Base-by-base conservation (phyloP, 1,140 invertebrate genomes). In the Drosophila neocordata region DNA sequence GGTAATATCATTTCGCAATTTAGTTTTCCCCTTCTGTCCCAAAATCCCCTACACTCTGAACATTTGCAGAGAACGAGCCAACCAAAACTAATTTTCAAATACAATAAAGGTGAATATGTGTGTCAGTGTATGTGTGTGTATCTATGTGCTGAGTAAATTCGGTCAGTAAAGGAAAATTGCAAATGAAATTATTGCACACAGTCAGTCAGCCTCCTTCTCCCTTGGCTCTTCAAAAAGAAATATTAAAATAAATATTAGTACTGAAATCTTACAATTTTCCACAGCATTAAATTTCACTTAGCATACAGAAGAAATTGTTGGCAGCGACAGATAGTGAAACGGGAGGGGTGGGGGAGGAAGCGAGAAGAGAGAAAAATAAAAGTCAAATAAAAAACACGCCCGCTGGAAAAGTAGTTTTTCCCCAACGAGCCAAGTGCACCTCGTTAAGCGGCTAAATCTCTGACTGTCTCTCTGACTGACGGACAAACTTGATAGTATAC, bases 261-360 rank as follows among this genome's bases (percentile, higher is more conserved):
- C 41, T 52, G 66, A 72, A 75, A 75, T 80, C 77, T 79, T 75
- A 75, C 77, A 80, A 80, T 80, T 80, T 81, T 81, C 79, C 79
- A 81, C 65, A 77, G 78, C 78, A 81, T 81, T 81, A 81, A 81
- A 77, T 81, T 81, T 81, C 73, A 81, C 69, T 81, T 81, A 73
- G 69, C 79, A 77, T 77, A 81, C 56, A 77, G 60, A 69, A 76
- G 71, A 52, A 41, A 52, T 52, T 53, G 51, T 22, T 27, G 22
- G 15, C 22, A 53, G 57, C 27, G n/a, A n/a, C 15, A 53, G 22
- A 65, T 11, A 8, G 20, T 27, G 18, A n/a, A 8, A 5, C 8
- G 34, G 61, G 56, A 6, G 6, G 27, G 6, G 20, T 35, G 12
- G 15, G 12, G 0, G 22, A 8, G 20, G 27, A 18, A n/a, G 22